Percentiles rank a stretch among this genome's conserved stretches.
Conservation (phyloP, 2,797 vertebrate species). For the Scleropages formosus region DNA sequence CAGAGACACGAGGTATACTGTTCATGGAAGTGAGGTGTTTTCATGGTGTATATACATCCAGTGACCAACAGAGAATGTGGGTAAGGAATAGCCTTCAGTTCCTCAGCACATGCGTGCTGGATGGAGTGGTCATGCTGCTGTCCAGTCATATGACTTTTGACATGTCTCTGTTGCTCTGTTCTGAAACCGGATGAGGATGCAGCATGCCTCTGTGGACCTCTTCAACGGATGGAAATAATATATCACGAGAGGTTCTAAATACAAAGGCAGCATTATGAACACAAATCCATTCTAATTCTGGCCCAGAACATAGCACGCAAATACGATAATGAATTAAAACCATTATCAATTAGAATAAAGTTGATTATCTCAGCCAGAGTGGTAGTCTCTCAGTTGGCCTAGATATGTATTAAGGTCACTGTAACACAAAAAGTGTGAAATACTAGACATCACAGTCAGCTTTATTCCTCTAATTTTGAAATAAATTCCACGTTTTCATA, state of each 20-base stretch:
- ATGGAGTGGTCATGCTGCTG: no score
- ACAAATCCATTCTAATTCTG: background rate
- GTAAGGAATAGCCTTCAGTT: no score
- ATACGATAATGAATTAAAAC: background rate
- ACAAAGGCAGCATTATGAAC: background rate
- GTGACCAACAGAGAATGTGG: background rate
- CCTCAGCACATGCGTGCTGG: no score
- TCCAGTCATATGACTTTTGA: background rate
- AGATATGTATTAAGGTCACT: background rate
- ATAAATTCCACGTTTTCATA: background rate
- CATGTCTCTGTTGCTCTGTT: background rate
- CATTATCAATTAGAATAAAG: constrained; percentile 4
- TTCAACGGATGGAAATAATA: no score
- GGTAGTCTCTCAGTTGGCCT: background rate
- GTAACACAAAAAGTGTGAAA: no score
- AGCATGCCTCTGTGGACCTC: no score
- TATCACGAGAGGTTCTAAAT: background rate
- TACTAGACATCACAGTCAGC: no score
- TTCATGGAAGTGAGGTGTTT: background rate
- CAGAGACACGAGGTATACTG: constrained; percentile 10
- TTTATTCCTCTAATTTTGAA: background rate
- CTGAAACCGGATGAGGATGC: no score
- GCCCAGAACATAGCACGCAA: background rate
- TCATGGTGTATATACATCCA: no score
- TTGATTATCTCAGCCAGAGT: background rate